Base-by-base conservation (phyloP, 2,113 vertebrate genomes). In the Thomomys bottae region DNA sequence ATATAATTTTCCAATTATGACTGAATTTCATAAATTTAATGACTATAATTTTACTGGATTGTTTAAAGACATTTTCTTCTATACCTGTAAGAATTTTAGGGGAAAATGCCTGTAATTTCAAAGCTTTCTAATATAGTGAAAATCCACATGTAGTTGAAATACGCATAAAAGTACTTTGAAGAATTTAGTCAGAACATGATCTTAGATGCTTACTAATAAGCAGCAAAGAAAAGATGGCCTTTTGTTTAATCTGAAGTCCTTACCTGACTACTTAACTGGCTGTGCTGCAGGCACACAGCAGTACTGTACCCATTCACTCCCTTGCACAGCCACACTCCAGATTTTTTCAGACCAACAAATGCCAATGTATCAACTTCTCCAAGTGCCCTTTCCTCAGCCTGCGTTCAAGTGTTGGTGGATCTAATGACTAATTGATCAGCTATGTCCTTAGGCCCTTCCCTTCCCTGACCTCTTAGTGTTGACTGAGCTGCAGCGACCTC, bases 401-500 rank as follows among this genome's bases (percentile, higher is more conserved):
- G 54, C 64, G 68, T 87, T 78, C 59, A 64, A 87, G 85, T 84
- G 18, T 87, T 84, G 80, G 94, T 82, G 88, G 87, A 90, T 88
- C 72, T 89, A 78, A 57, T 91, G 49, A 82, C 73, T 92, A 93
- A 95, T 77, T 93, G 89, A 70, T 95, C 83, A 93, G 54, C 93
- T 89, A 49, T 87, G 80, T 81, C 78, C 84, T 75, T 45, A 36
- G 84, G 73, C n/a, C 71, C 73, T 88, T 90, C 86, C 84, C 73
- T 88, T 89, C 86, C 81, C 87, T 95, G 81, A 87, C 87, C 91
- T 93, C 30, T 54, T 75, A 57, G 42, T 94, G 89, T 89, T 85
- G 84, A 87, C 79, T 94, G 85, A 95, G 71, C 77, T 91, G 82
- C 40, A 73, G 77, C 95, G 93, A 92, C 91, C 85, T 95, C 89